phyloP scores from a whole-genome alignment of 2,888 invertebrate species.

The Mythimna vitellina region DNA sequence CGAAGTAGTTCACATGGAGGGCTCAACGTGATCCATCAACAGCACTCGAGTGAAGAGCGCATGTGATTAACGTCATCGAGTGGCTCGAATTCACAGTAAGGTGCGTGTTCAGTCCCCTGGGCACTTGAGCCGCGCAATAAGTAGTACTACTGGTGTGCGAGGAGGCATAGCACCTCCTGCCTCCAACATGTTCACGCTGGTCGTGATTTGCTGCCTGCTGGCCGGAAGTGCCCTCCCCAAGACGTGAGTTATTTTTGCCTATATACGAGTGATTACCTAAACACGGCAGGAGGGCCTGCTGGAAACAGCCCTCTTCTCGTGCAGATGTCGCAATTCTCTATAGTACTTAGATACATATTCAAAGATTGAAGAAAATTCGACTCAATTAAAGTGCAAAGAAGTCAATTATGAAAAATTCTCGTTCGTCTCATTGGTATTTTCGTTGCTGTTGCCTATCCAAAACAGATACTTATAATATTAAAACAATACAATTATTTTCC shows the following conservation, averaged over 20 bases:
- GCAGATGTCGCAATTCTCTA: background rate
- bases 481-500: too few species aligned
- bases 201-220: conserved; percentile 31
- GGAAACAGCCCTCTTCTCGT: background rate
- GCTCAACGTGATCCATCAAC: conserved; percentile 35
- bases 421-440: too few species aligned
- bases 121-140: conserved; percentile 30
- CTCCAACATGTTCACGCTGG: conserved; percentile 23
- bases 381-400: background rate
- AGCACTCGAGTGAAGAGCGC: conserved; percentile 27
- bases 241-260: conserved; percentile 32
- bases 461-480: too few species aligned
- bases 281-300: background rate
- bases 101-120: background rate
- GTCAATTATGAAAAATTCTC: background rate
- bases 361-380: background rate
- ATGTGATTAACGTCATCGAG: conserved; percentile 31
- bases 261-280: background rate
- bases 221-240: conserved; percentile 15
- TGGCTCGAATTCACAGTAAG: conserved; percentile 15
- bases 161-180: conserved; percentile 12
- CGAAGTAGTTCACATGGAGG: conserved; percentile 33
- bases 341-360: background rate
- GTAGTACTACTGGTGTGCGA: conserved; percentile 1
- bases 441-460: too few species aligned